phyloP scores from a whole-genome alignment of 2,888 invertebrate species.

The Drosophila limbata region DNA sequence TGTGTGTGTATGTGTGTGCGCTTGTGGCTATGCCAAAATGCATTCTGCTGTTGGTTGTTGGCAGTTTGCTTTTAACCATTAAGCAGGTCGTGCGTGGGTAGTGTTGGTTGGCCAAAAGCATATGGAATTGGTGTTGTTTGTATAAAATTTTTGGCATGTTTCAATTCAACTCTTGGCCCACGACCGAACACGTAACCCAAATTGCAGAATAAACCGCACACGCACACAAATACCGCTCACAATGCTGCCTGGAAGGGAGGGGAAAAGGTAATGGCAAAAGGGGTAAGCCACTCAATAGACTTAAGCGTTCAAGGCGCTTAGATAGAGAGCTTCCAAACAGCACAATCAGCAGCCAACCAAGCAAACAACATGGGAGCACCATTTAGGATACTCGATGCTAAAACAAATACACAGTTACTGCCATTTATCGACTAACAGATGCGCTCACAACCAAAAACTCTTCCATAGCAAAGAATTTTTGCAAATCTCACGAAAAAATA shows the following conservation, averaged over 20 bases:
- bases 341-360: constrained; percentile 27
- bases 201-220: constrained; percentile 76
- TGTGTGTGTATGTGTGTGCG: constrained; percentile 24
- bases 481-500: background rate
- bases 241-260: background rate
- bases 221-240: constrained; percentile 31
- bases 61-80: constrained; percentile 75
- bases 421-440: background rate
- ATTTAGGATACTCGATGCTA: constrained; percentile 16
- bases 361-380: constrained; percentile 11
- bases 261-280: background rate
- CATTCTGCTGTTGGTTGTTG: constrained; percentile 71
- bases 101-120: constrained; percentile 36
- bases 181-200: constrained; percentile 75
- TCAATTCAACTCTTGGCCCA: constrained; percentile 45
- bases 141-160: constrained; percentile 64
- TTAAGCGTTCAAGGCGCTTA: constrained; percentile 62
- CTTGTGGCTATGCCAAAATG: constrained; percentile 70
- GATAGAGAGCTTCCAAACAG: constrained; percentile 15
- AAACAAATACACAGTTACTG: constrained; percentile 23
- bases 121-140: constrained; percentile 63
- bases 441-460: background rate
- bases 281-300: constrained; percentile 62
- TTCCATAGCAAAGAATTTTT: background rate
- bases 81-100: constrained; percentile 59